A percentile compares a stretch with the other conserved stretches of the same genome.
These are phyloP conservation scores for Sitophilus oryzae DNA, from an alignment of 1,140 invertebrate species.

Conservation along the genomic window DNA sequence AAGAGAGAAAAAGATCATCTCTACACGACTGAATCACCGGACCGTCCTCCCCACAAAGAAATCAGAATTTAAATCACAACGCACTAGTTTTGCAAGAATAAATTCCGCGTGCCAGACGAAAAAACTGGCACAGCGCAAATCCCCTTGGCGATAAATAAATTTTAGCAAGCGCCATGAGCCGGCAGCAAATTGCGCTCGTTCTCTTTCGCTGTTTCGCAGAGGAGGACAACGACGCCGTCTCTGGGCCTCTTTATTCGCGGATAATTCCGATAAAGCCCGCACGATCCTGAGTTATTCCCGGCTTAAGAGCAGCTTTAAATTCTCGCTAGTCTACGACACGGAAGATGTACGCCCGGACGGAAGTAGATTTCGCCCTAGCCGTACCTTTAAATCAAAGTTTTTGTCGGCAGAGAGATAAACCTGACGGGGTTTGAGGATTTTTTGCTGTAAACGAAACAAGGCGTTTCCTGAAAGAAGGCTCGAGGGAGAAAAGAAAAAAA, in stretches of 20 bases:
- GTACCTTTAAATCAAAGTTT: conserved; percentile 20
- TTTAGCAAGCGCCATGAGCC: neutral
- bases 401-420: conserved; percentile 6
- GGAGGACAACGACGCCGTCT: too few species aligned
- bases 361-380: conserved; percentile 15
- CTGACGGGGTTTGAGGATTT: too few species aligned
- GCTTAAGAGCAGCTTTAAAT: conserved; percentile 17
- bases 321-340: conserved; percentile 12
- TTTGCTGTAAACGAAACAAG: too few species aligned
- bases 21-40: too few species aligned
- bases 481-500: too few species aligned
- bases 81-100: too few species aligned
- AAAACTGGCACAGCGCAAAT: too few species aligned
- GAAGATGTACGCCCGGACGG: conserved; percentile 13
- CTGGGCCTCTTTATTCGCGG: conserved; percentile 14
- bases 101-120: too few species aligned
- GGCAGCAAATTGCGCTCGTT: neutral
- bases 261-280: conserved; percentile 17
- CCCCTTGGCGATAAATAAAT: neutral
- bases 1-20: too few species aligned
- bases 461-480: too few species aligned
- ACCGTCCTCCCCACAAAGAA: too few species aligned
- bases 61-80: too few species aligned
- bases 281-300: conserved; percentile 15
- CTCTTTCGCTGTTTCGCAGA: neutral